Percentiles rank a stretch among this genome's conserved stretches.
Evolutionary conservation across 2,113 vertebrate genomes (phyloP).

Genomic region (Tachysurus fulvidraco): DNA sequence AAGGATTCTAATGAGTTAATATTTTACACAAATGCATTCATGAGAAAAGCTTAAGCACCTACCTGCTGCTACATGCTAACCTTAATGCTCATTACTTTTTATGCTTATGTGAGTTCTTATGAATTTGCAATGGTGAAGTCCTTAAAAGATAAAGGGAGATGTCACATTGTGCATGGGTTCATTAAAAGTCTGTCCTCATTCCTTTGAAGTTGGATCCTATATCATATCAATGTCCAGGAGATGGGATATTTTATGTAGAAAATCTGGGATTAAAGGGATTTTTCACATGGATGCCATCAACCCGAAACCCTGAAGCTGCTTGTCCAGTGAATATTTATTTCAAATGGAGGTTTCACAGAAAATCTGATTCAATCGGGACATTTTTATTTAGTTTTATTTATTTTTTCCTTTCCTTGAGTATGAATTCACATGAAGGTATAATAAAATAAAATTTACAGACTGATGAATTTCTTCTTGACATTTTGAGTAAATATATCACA

Average conservation of each 20-base stretch:
- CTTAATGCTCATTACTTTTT: background rate
- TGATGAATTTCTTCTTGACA: background rate
- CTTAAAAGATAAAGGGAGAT: conserved; percentile 30
- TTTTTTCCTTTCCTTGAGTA: background rate
- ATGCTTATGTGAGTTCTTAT: background rate
- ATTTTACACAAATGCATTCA: background rate
- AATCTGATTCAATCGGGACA: background rate
- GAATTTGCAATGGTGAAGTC: conserved; percentile 2
- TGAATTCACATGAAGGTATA: background rate
- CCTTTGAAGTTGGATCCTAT: conserved; percentile 36
- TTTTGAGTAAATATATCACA: background rate
- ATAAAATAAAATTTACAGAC: conserved; percentile 39
- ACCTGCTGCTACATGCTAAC: background rate
- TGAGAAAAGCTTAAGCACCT: background rate
- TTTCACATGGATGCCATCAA: conserved; percentile 8
- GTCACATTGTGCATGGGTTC: conserved; percentile 28
- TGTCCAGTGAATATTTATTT: background rate
- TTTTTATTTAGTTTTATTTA: background rate
- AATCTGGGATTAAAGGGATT: conserved; percentile 29
- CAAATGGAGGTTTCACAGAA: background rate
- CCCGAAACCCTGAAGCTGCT: background rate
- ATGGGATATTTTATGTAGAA: conserved; percentile 33
- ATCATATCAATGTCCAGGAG: conserved; percentile 41
- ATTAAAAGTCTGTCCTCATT: conserved; percentile 21
- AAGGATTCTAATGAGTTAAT: background rate